Conservation (phyloP, 2,797 vertebrate species). For the Cichlasoma orientale region DNA sequence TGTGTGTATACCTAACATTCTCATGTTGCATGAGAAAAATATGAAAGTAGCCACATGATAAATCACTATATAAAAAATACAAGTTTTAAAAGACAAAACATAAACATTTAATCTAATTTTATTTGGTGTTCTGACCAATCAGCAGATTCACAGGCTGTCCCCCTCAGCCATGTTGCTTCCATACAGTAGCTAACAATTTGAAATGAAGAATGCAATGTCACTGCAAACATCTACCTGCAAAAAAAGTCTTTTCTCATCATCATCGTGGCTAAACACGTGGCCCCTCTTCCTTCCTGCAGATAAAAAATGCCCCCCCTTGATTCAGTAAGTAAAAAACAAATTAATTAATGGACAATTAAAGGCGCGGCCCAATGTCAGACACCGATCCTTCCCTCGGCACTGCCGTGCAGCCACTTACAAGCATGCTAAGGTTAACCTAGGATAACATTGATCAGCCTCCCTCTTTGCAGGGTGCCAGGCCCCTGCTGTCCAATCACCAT, state of each 20-base stretch:
- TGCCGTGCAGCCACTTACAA: constrained; percentile 34
- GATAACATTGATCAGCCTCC: constrained; percentile 80
- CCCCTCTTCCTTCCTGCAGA: constrained; percentile 3
- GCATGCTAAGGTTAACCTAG: constrained; percentile 77
- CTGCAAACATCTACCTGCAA: background rate
- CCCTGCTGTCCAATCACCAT: constrained; percentile 72
- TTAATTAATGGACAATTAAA: constrained; percentile 66
- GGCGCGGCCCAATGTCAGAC: constrained; percentile 29
- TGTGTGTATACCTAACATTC: too few relatives aligned
- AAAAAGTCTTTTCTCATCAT: constrained; percentile 17
- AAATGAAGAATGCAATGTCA: background rate
- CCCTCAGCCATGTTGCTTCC: background rate
- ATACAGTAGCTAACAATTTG: background rate
- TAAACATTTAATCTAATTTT: too few relatives aligned
- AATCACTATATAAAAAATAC: too few relatives aligned
- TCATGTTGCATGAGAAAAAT: too few relatives aligned
- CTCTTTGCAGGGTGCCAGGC: constrained; percentile 56
- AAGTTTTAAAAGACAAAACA: too few relatives aligned
- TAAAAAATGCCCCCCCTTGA: constrained; percentile 24
- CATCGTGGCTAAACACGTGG: constrained; percentile 4
- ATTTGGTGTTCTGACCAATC: background rate
- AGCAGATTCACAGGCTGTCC: background rate
- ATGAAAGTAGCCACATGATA: too few relatives aligned
- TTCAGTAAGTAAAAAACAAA: constrained; percentile 62
- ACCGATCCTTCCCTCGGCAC: constrained; percentile 24